A percentile compares a stretch with the other conserved stretches of the same genome.
These are phyloP conservation scores for Lasiurus borealis DNA, from an alignment of 2,113 vertebrate genomes.

Conservation along the genomic window DNA sequence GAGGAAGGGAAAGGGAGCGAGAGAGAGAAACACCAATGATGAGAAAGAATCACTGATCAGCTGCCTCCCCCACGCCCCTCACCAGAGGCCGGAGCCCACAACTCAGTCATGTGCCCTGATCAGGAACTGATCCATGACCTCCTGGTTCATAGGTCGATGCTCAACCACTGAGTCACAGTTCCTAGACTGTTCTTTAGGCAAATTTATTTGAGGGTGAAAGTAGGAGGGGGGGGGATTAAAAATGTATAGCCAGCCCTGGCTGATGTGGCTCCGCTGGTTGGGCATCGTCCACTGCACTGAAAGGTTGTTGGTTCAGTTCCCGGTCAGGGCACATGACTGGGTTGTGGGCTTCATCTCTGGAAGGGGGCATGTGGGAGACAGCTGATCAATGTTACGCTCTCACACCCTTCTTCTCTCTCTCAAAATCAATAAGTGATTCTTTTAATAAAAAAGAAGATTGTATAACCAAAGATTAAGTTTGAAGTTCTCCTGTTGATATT, in stretches of 20 bases:
- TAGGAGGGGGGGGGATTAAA: neutral
- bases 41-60: too few relatives aligned
- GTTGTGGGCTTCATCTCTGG: neutral
- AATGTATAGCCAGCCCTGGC: neutral
- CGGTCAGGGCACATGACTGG: neutral
- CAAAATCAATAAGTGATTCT: neutral
- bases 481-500: slow-evolving; percentile 45
- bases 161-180: neutral
- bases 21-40: too few relatives aligned
- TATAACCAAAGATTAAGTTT: slow-evolving; percentile 42
- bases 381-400: neutral
- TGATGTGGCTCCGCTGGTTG: neutral
- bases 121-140: too few relatives aligned
- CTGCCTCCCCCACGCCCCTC: too few relatives aligned
- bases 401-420: neutral
- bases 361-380: neutral
- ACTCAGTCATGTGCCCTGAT: too few relatives aligned
- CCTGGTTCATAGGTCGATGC: too few relatives aligned
- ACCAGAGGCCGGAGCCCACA: too few relatives aligned
- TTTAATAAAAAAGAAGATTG: neutral
- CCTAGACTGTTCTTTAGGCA: slow-evolving; percentile 24
- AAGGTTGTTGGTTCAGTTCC: neutral
- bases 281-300: neutral
- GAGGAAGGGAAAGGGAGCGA: too few relatives aligned
- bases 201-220: slow-evolving; percentile 23